These are phyloP conservation scores for Dermatemys mawii DNA, from an alignment of 2,113 vertebrate species.

Conservation along the genomic window DNA sequence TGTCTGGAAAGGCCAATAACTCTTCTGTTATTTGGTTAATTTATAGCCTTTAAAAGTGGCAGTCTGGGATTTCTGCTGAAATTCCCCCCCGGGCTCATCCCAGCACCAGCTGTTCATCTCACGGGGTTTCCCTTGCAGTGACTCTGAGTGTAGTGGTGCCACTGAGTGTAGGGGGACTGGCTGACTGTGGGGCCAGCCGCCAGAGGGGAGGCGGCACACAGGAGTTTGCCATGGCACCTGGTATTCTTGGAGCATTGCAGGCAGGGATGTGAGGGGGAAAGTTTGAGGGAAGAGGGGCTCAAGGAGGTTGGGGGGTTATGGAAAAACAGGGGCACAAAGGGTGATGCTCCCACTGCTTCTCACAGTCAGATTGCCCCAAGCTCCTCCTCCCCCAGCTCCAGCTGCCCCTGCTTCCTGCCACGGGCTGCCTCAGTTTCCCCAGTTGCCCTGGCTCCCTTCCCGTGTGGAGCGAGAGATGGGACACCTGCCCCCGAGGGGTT, in stretches of 20 bases:
- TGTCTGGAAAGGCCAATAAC: slow-evolving; percentile 41
- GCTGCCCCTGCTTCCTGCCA: not conserved
- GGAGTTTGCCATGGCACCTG: not conserved
- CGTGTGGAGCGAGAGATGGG: fast-evolving
- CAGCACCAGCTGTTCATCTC: fast-evolving
- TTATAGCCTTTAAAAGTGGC: slow-evolving; percentile 25
- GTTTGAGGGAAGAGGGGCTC: not conserved
- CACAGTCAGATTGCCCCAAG: not conserved
- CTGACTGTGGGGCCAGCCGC: not conserved
- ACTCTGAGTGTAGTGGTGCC: fast-evolving
- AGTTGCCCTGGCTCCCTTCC: not conserved
- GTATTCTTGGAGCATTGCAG: fast-evolving
- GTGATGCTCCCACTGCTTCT: not conserved
- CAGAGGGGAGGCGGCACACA: fast-evolving
- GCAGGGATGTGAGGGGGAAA: not conserved
- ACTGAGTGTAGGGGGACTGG: not conserved
- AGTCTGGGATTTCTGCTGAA: not conserved
- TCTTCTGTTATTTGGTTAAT: slow-evolving; percentile 16
- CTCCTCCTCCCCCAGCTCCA: not conserved
- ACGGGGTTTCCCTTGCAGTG: fast-evolving
- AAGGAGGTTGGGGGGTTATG: no score
- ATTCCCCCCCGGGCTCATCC: not conserved
- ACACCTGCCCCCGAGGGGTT: not conserved
- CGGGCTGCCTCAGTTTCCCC: not conserved
- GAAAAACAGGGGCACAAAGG: not conserved